A percentile compares a stretch with the other conserved stretches of the same genome.
These are phyloP conservation scores for Conus betulinus DNA, from an alignment of 1,140 invertebrate species.

Conservation along the genomic window DNA sequence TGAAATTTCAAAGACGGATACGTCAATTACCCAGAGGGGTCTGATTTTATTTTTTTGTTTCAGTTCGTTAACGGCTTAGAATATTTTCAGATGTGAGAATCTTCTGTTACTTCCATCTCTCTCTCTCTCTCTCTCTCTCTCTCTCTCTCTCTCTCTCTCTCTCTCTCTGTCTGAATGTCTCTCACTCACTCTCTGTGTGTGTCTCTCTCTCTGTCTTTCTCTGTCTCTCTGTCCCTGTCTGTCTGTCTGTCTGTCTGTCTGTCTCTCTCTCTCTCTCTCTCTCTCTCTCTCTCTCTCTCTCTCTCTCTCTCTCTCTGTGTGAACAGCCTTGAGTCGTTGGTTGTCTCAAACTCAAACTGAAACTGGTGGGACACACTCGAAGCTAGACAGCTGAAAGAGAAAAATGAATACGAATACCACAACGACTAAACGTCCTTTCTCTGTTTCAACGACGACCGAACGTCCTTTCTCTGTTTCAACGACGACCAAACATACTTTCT, in stretches of 20 bases:
- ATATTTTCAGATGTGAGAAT: background rate
- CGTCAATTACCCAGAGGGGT: background rate
- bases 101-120: background rate
- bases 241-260: background rate
- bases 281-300: background rate
- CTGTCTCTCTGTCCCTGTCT: background rate
- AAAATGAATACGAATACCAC: no score
- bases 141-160: constrained; percentile 16
- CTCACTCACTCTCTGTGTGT: background rate
- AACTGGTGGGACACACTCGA: no score
- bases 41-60: background rate
- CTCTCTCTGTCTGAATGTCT: background rate
- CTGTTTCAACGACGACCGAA: no score
- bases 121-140: background rate
- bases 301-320: background rate
- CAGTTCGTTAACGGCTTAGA: background rate
- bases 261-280: constrained; percentile 10
- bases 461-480: no score
- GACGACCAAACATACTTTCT: no score
- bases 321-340: no score
- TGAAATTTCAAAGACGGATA: background rate
- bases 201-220: background rate
- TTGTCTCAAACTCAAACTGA: no score
- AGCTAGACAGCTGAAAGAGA: no score
- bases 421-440: no score